Evolutionary conservation across 1,140 invertebrate species (phyloP).

Genomic region (Lucilia cuprina): DNA sequence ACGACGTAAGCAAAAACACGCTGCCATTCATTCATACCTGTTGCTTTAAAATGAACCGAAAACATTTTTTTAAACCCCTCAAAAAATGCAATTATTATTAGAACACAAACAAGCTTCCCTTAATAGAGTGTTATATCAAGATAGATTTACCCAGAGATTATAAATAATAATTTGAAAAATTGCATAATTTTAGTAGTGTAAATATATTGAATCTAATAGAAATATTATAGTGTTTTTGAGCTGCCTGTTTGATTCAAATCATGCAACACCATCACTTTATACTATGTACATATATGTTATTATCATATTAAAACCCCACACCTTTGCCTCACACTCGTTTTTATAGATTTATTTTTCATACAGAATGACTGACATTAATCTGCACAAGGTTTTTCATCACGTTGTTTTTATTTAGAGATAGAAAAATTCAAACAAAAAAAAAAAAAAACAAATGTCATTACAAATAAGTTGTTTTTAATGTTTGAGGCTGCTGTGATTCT

Average conservation of each 20-base stretch:
- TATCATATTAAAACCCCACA: slow-evolving; percentile 13
- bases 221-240: neutral
- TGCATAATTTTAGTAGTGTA: neutral
- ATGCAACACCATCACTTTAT: neutral
- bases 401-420: neutral
- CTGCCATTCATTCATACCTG: neutral
- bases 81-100: neutral
- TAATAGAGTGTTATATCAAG: neutral
- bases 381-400: slow-evolving; percentile 28
- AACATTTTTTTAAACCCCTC: neutral
- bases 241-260: neutral
- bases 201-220: neutral
- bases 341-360: neutral
- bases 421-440: neutral
- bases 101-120: neutral
- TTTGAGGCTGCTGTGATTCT: too few relatives aligned
- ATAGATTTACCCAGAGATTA: neutral
- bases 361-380: slow-evolving; percentile 22
- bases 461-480: neutral
- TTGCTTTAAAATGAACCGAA: neutral
- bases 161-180: neutral
- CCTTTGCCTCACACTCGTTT: neutral
- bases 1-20: neutral
- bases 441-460: neutral
- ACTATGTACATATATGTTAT: neutral